These are phyloP conservation scores for Sphyrna mokarran DNA, from an alignment of 2,113 vertebrate genomes.

Conservation along the genomic window DNA sequence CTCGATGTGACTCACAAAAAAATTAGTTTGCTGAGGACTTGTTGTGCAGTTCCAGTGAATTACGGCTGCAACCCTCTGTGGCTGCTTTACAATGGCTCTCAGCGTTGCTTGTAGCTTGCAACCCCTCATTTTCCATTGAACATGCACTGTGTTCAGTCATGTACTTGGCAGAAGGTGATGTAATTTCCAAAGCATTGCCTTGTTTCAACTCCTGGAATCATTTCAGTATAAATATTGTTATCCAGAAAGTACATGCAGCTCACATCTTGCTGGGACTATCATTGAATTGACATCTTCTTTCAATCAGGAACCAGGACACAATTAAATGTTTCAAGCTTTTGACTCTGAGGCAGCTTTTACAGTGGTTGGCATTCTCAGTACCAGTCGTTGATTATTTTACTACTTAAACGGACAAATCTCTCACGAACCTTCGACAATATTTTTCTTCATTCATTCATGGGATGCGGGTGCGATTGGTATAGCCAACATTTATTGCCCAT, in stretches of 20 bases:
- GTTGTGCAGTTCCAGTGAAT: background rate
- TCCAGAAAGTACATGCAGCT: conserved; percentile 30
- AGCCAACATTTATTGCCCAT: background rate
- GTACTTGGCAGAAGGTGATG: conserved; percentile 25
- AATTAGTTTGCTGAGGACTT: background rate
- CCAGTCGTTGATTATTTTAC: background rate
- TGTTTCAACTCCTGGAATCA: conserved; percentile 30
- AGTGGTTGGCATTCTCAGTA: background rate
- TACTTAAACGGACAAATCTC: too few species aligned
- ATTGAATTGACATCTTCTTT: conserved; percentile 24
- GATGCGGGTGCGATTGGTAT: too few species aligned
- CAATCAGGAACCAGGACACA: background rate
- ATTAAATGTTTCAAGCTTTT: conserved; percentile 26
- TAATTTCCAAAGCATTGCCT: conserved; percentile 21
- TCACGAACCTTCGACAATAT: background rate
- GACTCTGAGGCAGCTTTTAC: background rate
- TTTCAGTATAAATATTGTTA: conserved; percentile 37
- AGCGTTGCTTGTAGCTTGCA: background rate
- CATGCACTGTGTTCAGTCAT: conserved; percentile 3
- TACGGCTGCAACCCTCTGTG: background rate
- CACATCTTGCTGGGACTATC: background rate
- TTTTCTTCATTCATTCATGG: background rate
- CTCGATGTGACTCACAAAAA: background rate
- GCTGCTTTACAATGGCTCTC: background rate
- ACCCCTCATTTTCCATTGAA: conserved; percentile 21